phyloP scores from a whole-genome alignment of 35 echinoderm and acorn worm genomes.

The Hemicentrotus pulcherrimus region DNA sequence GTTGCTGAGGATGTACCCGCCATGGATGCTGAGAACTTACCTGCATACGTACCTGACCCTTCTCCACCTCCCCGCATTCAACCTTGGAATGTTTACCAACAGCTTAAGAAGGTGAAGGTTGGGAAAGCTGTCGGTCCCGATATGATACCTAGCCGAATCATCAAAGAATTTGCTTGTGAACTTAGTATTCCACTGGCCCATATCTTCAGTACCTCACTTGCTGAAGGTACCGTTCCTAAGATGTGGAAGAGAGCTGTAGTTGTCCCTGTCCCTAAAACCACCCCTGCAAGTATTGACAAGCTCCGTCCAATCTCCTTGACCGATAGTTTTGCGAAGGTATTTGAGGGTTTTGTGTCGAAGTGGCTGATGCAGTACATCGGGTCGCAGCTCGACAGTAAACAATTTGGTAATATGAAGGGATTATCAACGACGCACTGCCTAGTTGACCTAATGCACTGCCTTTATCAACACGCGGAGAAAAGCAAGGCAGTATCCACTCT shows the following conservation, averaged over 20 bases:
- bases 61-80: slow-evolving; percentile 33
- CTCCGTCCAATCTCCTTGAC: slow-evolving; percentile 67
- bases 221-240: slow-evolving; percentile 51
- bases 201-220: slow-evolving; percentile 55
- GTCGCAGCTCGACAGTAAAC: slow-evolving; percentile 36
- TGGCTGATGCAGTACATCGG: slow-evolving; percentile 49
- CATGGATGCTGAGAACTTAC: slow-evolving; percentile 34
- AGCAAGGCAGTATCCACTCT: slow-evolving; percentile 26
- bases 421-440: slow-evolving; percentile 63
- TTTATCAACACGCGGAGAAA: slow-evolving; percentile 50
- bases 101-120: slow-evolving; percentile 52
- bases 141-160: slow-evolving; percentile 57
- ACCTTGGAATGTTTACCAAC: slow-evolving; percentile 58
- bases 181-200: slow-evolving; percentile 60
- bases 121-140: slow-evolving; percentile 67
- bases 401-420: slow-evolving; percentile 65
- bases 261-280: slow-evolving; percentile 62
- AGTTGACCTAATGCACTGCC: slow-evolving; percentile 45
- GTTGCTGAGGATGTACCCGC: slow-evolving; percentile 23
- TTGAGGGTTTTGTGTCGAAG: slow-evolving; percentile 59
- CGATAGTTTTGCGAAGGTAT: slow-evolving; percentile 63
- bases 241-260: slow-evolving; percentile 70
- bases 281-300: slow-evolving; percentile 61
- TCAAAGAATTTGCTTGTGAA: slow-evolving; percentile 68
- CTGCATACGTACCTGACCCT: slow-evolving; percentile 58